These are phyloP conservation scores for Heliconius congener DNA, from an alignment of 1,140 invertebrate genomes.

Conservation along the genomic window DNA sequence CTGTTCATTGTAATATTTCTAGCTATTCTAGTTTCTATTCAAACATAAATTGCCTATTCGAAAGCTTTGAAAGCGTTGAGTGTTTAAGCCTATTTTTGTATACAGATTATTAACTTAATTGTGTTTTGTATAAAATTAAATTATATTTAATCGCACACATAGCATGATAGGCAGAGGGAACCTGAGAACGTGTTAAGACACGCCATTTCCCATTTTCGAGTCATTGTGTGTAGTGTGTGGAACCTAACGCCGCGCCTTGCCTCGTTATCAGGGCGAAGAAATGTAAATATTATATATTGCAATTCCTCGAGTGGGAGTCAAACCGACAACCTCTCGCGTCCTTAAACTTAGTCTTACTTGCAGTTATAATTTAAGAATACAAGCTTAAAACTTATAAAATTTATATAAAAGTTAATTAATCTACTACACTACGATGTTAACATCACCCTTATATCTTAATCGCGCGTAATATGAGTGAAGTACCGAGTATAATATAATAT, in stretches of 20 bases:
- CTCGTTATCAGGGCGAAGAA: not conserved
- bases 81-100: not conserved
- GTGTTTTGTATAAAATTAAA: not conserved
- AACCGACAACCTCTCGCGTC: no score
- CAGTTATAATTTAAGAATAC: no score
- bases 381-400: no score
- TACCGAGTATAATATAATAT: not conserved
- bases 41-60: not conserved
- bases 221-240: no score
- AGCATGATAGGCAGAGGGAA: no score
- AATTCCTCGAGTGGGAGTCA: no score
- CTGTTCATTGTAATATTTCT: conserved; percentile 3
- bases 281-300: no score
- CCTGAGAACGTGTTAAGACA: no score
- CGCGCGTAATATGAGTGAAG: not conserved
- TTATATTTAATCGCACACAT: not conserved
- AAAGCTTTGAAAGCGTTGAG: not conserved
- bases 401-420: not conserved
- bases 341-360: no score
- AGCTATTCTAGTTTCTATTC: not conserved
- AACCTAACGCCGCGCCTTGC: no score
- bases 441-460: not conserved
- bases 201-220: no score
- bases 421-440: not conserved
- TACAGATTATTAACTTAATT: not conserved